Evolutionary conservation across 2,888 invertebrate genomes (phyloP), one percentile per base, ranked within the genome.

Genomic region (Cantharis nigra): DNA sequence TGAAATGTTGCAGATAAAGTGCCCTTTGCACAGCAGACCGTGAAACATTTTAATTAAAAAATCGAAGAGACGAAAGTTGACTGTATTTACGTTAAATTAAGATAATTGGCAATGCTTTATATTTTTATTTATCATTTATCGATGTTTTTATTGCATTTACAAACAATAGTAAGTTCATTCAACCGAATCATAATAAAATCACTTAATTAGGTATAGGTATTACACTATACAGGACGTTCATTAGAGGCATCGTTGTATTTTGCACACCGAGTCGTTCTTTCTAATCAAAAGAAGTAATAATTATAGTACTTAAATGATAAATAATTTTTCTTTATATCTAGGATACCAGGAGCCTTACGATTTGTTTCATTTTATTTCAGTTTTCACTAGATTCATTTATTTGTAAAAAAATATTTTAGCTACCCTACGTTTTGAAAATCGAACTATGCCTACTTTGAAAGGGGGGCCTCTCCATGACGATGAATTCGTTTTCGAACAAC

Each of bases 401-500:
- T 74, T 67, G 64, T 64, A 64, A 16, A 18, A 20, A 49, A 49
- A 71, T 79, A 74, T 89, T 89, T 9, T 90, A 90, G 92, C 93
- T 79, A 92, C 92, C 76, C 89, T 92, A 82, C 91, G 92, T 62
- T 92, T 93, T 80, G 90, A 91, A 76, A 90, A 92, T 13, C 88
- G 90, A 9, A 89, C 91, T 69, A 87, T 91, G 65, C 94, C 94
- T 0, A 90, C 90, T 28, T 87, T 94, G 3, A 89, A 89, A 69
- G 94, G 93, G 0, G 94, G 94, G 0, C 93, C 93, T 0, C 87
- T 94, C 9, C 89, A 89, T 73, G 89, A 92, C 10, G 91, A 93
- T 71, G 92, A 92, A 78, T 94, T 92, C 83, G 90, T 93, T 74
- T 94, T 95, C 79, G 94, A 94, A 81, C 95, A 95, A 86, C 90